These are phyloP conservation scores for Agonum fuliginosum DNA, from an alignment of 2,888 invertebrate species.

Conservation along the genomic window DNA sequence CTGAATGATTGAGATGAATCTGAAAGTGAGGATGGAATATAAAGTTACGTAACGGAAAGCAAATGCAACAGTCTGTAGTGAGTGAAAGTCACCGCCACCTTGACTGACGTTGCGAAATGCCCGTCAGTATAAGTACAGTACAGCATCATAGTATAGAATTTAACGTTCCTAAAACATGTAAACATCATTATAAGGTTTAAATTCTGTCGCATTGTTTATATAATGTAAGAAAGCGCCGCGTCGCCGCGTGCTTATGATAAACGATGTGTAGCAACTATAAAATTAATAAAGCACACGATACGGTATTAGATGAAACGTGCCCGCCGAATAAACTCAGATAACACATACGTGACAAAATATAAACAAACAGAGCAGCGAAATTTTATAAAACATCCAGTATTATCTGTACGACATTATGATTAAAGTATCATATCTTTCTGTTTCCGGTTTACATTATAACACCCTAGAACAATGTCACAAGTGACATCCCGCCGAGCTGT, in stretches of 20 bases:
- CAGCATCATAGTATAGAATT: too few relatives aligned
- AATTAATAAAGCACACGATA: not conserved
- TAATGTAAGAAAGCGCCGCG: too few relatives aligned
- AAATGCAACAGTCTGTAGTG: too few relatives aligned
- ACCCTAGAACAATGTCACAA: too few relatives aligned
- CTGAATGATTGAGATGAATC: slow-evolving; percentile 26
- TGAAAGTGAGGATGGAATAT: slow-evolving; percentile 27
- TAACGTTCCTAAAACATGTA: too few relatives aligned
- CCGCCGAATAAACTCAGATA: not conserved
- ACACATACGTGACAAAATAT: not conserved
- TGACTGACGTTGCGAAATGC: slow-evolving; percentile 35
- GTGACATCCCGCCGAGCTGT: too few relatives aligned
- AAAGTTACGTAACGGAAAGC: slow-evolving; percentile 30
- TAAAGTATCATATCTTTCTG: too few relatives aligned
- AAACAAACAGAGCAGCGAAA: not conserved
- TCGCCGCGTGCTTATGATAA: not conserved
- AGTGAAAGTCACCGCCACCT: slow-evolving; percentile 45
- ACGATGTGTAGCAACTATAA: not conserved
- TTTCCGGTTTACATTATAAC: too few relatives aligned
- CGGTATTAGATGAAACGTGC: not conserved
- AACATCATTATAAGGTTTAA: too few relatives aligned
- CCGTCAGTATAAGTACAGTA: too few relatives aligned
- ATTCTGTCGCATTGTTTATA: too few relatives aligned
- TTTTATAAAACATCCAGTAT: not conserved
- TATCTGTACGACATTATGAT: too few relatives aligned